Base-by-base conservation (phyloP, 2,888 invertebrate species). In the Dicyrtomina minuta region DNA sequence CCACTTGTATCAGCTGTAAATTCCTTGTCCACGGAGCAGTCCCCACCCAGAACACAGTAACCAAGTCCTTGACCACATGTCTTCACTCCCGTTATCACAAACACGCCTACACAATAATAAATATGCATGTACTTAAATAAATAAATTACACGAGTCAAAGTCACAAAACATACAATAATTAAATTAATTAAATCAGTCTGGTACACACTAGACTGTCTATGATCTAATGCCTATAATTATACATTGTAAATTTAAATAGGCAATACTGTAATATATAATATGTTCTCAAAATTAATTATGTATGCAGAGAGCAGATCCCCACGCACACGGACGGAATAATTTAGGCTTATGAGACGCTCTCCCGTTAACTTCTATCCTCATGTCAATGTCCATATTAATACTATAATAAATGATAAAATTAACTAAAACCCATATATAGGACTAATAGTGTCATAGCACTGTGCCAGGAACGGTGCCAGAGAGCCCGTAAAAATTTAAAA, bases 21-120 rank as follows among this genome's bases (percentile, higher is more conserved):
- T 74, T 83, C 82, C 51, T 81, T 79, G 71, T 82, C 82, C 56
- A 81, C 76, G 0, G 81, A 79, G 71, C 82, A 82, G 74, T 82
- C 81, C 24, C 76, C 66, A 15, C 82, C 82, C 39, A 83, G 77
- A 33, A 83, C 79, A 72, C 83, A 83, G 76, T 82, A 83, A 27
- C 83, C 83, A 0, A 66, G 71, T 1, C 81, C 81, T n/a, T 75
- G 74, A 2, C 81, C 79, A 70, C 83, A 83, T 2, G 81, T 81
- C 58, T 77, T 75, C 24, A 83, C 82, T 13, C 82, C 82, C 51
- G 81, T 81, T 70, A 83, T 82, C 66, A 82, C 82, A 75, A 83
- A 82, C 59, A 83, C 78, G 4, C 82, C 82, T 82, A 73, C 33
- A 33, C n/a, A n/a, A n/a, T n/a, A n/a, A n/a, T n/a, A n/a, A n/a